phyloP scores from a whole-genome alignment of 2,797 vertebrate species.

The Fundulus diaphanus region DNA sequence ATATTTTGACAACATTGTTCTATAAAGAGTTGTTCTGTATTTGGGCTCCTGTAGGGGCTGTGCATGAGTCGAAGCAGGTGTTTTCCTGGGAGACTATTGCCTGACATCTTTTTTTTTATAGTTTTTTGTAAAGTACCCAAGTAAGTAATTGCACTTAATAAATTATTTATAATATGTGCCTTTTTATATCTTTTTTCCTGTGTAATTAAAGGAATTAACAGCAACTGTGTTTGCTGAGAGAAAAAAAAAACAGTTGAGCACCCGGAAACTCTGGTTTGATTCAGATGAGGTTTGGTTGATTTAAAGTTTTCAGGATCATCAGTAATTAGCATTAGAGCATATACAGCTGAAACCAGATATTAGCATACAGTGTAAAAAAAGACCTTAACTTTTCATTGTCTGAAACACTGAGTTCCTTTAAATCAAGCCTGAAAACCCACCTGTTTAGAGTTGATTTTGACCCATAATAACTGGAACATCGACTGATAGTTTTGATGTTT shows the following conservation, averaged over 20 bases:
- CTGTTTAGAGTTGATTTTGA: too few relatives aligned
- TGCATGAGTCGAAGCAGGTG: not conserved
- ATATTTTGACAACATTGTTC: not conserved
- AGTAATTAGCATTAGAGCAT: too few relatives aligned
- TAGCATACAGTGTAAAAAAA: too few relatives aligned
- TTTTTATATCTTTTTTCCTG: slow-evolving; percentile 2
- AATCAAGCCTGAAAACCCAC: too few relatives aligned
- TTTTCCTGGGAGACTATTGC: not conserved
- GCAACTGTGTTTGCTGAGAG: too few relatives aligned
- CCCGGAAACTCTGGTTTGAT: not conserved
- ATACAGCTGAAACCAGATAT: too few relatives aligned
- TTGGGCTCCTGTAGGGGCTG: not conserved
- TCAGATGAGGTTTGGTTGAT: not conserved
- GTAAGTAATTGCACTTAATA: slow-evolving; percentile 51
- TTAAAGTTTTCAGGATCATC: too few relatives aligned
- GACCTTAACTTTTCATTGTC: too few relatives aligned
- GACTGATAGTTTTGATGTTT: too few relatives aligned
- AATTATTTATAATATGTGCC: slow-evolving; percentile 34
- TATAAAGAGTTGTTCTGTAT: not conserved
- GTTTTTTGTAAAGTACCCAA: slow-evolving; percentile 23
- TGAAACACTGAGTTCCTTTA: too few relatives aligned
- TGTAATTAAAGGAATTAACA: not conserved
- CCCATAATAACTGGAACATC: too few relatives aligned
- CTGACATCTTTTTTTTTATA: slow-evolving; percentile 44
- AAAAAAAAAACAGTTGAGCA: not conserved